phyloP scores from a whole-genome alignment of 2,113 vertebrate genomes.

The Miniopterus natalensis region DNA sequence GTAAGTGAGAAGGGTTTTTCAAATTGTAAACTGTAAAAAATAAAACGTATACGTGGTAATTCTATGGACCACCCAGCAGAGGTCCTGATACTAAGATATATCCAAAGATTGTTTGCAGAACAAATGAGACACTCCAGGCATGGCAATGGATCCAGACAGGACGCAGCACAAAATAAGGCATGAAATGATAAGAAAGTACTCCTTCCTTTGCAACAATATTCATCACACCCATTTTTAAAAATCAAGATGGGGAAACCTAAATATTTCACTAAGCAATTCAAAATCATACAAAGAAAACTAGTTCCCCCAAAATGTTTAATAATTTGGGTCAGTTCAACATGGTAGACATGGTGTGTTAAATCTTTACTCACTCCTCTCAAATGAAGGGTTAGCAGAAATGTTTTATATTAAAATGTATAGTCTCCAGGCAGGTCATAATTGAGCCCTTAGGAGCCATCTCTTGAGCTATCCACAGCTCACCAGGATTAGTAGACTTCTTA shows the following conservation, averaged over 20 bases:
- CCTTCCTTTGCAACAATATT: not conserved
- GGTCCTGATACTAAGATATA: not conserved
- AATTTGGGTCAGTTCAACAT: slow-evolving; percentile 5
- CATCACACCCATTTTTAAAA: not conserved
- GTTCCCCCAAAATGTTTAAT: not conserved
- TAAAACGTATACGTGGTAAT: not conserved
- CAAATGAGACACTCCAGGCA: not conserved
- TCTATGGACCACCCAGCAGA: not conserved
- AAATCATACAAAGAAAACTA: slow-evolving; percentile 26
- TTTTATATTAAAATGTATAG: slow-evolving; percentile 28
- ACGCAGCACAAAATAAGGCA: not conserved
- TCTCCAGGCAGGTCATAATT: not conserved
- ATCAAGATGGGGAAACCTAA: slow-evolving; percentile 40
- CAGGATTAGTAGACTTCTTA: slow-evolving; percentile 24
- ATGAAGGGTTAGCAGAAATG: not conserved
- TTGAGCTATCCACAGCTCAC: not conserved
- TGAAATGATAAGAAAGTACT: not conserved
- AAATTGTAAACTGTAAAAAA: slow-evolving; percentile 15
- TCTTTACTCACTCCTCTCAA: slow-evolving; percentile 22
- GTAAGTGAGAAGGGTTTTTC: not conserved
- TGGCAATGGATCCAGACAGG: not conserved
- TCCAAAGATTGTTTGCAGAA: not conserved
- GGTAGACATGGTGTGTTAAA: not conserved
- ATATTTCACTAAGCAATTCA: slow-evolving; percentile 27
- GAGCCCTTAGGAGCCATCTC: not conserved